These are phyloP conservation scores for Lasioglossum pauxillum DNA, from an alignment of 2,888 invertebrate genomes.

Conservation along the genomic window DNA sequence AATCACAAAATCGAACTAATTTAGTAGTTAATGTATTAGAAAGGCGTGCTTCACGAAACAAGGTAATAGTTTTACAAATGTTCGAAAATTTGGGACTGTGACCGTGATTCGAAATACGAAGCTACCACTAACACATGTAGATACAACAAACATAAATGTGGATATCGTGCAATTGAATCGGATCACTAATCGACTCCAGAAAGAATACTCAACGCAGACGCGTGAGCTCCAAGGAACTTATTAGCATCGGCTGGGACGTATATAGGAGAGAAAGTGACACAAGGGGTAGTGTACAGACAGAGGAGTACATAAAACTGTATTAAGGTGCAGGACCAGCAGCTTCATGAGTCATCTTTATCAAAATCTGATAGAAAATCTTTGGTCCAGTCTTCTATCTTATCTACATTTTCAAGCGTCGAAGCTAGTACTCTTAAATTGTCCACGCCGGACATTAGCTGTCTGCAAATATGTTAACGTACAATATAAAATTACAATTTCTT, in stretches of 20 bases:
- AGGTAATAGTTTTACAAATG: conserved; percentile 9
- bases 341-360: conserved; percentile 83
- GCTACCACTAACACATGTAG: conserved; percentile 53
- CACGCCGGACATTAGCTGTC: conserved; percentile 89
- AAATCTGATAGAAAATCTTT: conserved; percentile 85
- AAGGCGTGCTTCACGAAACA: conserved; percentile 43
- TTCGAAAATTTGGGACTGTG: conserved; percentile 4
- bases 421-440: conserved; percentile 89
- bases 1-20: not conserved
- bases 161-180: conserved; percentile 63
- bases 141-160: conserved; percentile 70
- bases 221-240: conserved; percentile 65
- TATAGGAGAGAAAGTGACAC: conserved; percentile 49
- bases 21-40: not conserved
- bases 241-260: conserved; percentile 60
- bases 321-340: conserved; percentile 85
- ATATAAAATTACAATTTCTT: conserved; percentile 22
- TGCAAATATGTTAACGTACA: conserved; percentile 78
- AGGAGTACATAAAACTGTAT: conserved; percentile 61
- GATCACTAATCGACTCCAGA: conserved; percentile 62
- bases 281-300: conserved; percentile 50
- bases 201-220: conserved; percentile 35
- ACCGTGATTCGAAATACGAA: conserved; percentile 32
- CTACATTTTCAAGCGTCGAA: conserved; percentile 87
- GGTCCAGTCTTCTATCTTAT: conserved; percentile 86